phyloP scores from a whole-genome alignment of 2,113 vertebrate species.

The Cettia cetti region DNA sequence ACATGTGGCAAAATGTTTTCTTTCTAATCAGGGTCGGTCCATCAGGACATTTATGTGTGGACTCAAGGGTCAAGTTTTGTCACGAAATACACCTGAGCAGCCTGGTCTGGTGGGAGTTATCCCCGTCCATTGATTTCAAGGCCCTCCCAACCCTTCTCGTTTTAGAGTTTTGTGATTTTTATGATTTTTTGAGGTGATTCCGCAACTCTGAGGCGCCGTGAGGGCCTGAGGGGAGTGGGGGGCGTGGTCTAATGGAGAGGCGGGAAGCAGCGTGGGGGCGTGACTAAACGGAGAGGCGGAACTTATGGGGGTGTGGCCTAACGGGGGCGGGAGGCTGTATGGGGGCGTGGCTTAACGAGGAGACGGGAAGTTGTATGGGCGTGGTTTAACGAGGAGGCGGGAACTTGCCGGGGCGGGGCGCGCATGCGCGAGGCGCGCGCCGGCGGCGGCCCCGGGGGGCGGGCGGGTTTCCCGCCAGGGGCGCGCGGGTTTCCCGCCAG shows the following conservation, averaged over 20 bases:
- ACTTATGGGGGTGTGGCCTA: not conserved
- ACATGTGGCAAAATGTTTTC: too few relatives aligned
- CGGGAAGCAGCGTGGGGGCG: not conserved
- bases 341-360: not conserved
- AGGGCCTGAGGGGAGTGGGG: not conserved
- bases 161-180: not conserved
- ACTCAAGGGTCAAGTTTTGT: not conserved
- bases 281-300: too few relatives aligned
- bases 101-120: fast-evolving
- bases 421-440: not conserved
- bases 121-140: not conserved
- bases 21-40: not conserved
- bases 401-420: not conserved
- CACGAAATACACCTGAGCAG: not conserved
- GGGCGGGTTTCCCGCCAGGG: not conserved
- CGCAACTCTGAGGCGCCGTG: fast-evolving
- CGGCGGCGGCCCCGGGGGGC: not conserved
- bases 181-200: fast-evolving
- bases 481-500: not conserved
- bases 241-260: fast-evolving
- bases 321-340: too few relatives aligned
- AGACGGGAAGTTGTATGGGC: too few relatives aligned
- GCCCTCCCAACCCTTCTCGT: not conserved
- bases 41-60: fast-evolving
- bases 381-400: not conserved